Conservation (phyloP, 2,888 invertebrate genomes). For the Amphipoea oculea region DNA sequence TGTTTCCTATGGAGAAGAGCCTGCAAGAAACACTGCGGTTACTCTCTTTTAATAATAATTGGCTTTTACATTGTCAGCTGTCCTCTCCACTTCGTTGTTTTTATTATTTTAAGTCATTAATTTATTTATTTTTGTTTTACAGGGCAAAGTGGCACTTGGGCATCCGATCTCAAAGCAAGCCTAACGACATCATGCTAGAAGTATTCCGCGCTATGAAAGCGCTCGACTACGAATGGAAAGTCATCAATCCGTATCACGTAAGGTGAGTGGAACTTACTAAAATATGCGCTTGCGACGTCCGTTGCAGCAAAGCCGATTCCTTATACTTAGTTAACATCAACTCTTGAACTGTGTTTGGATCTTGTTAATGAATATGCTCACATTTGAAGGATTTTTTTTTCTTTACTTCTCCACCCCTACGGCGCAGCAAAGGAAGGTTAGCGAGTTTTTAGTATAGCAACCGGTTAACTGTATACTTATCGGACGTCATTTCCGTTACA, state of each 20-base stretch:
- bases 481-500: constrained; percentile 67
- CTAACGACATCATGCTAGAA: constrained; percentile 99
- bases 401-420: not conserved
- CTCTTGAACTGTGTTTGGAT: not conserved
- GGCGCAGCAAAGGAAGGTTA: not conserved
- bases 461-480: not conserved
- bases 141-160: constrained; percentile 99
- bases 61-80: too few relatives aligned
- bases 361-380: not conserved
- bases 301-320: not conserved
- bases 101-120: not conserved
- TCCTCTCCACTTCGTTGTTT: too few relatives aligned
- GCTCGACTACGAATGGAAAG: constrained; percentile 99
- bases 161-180: constrained; percentile 99
- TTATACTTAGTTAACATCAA: not conserved
- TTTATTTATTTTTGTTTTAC: constrained; percentile 49
- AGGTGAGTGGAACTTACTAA: constrained; percentile 76
- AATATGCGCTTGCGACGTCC: not conserved
- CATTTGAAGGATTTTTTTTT: not conserved
- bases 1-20: too few relatives aligned
- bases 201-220: constrained; percentile 99
- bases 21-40: too few relatives aligned
- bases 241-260: constrained; percentile 99
- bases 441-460: not conserved
- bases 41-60: too few relatives aligned